Conservation (phyloP, 2,113 vertebrate genomes). For the Muntiacus reevesi region DNA sequence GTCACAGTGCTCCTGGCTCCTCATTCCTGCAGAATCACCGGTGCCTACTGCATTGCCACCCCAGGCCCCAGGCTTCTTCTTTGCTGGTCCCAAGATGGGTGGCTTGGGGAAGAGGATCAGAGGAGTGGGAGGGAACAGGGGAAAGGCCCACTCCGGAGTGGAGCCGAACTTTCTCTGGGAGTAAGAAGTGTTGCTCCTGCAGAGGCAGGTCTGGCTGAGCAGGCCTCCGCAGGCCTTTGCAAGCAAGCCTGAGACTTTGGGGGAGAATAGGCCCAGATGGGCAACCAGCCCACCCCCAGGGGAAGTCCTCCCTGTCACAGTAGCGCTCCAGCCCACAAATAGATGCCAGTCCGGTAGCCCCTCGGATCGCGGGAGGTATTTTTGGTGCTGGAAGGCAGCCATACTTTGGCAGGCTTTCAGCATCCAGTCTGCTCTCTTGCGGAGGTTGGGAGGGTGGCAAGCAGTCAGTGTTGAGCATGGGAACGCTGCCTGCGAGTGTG, state of each 20-base stretch:
- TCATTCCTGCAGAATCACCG: not conserved
- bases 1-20: rapidly evolving
- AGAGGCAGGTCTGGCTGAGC: not conserved
- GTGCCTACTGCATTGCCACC: not conserved
- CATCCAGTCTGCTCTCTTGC: conserved; percentile 44
- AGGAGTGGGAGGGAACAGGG: not conserved
- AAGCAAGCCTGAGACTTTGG: not conserved
- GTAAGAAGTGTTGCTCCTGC: not conserved
- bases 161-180: not conserved
- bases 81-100: not conserved
- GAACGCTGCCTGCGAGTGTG: not conserved
- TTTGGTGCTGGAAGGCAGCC: conserved; percentile 63
- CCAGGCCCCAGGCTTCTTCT: not conserved
- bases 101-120: not conserved
- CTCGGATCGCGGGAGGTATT: conserved; percentile 50
- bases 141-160: rapidly evolving
- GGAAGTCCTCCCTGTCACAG: not conserved
- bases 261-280: not conserved
- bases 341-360: conserved; percentile 45
- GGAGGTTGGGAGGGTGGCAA: not conserved
- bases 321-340: conserved; percentile 8
- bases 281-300: not conserved
- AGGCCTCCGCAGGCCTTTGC: not conserved
- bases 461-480: not conserved
- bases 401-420: conserved; percentile 51